Evolutionary conservation across 1,140 invertebrate genomes (phyloP).

Genomic region (Drosophila insularis): DNA sequence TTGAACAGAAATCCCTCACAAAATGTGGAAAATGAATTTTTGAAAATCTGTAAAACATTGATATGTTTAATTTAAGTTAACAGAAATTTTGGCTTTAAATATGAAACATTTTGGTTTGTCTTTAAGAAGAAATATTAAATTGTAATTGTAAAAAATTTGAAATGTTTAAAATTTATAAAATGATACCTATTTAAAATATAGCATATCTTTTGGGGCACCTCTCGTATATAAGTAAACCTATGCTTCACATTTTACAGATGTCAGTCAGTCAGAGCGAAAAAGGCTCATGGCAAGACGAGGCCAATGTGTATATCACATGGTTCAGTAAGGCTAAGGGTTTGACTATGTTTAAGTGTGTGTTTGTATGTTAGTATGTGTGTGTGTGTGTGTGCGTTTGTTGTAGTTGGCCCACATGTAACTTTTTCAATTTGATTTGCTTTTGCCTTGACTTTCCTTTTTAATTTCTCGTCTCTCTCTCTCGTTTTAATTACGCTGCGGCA

Average conservation of each 20-base stretch:
- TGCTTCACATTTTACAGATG: constrained; percentile 1
- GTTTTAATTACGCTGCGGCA: constrained; percentile 36
- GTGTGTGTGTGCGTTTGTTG: neutral
- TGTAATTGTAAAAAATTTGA: too few relatives aligned
- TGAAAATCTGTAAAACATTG: too few relatives aligned
- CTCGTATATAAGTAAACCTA: neutral
- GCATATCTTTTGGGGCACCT: neutral
- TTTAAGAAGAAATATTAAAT: too few relatives aligned
- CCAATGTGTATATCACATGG: neutral
- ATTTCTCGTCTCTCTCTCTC: constrained; percentile 37
- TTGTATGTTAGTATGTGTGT: constrained; percentile 3
- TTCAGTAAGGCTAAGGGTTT: constrained; percentile 25
- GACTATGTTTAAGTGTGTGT: constrained; percentile 19
- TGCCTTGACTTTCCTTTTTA: constrained; percentile 31
- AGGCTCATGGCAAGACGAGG: constrained; percentile 1
- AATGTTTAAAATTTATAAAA: too few relatives aligned
- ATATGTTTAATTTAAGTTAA: too few relatives aligned
- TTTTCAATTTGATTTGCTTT: constrained; percentile 55
- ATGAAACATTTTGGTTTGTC: too few relatives aligned
- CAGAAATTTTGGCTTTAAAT: too few relatives aligned
- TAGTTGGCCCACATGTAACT: constrained; percentile 30
- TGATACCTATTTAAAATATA: too few relatives aligned
- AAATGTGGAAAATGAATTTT: too few relatives aligned
- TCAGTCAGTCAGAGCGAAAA: constrained; percentile 7
- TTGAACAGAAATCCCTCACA: neutral